phyloP scores from a whole-genome alignment of 2,888 invertebrate genomes.

The Iphiclides podalirius region DNA sequence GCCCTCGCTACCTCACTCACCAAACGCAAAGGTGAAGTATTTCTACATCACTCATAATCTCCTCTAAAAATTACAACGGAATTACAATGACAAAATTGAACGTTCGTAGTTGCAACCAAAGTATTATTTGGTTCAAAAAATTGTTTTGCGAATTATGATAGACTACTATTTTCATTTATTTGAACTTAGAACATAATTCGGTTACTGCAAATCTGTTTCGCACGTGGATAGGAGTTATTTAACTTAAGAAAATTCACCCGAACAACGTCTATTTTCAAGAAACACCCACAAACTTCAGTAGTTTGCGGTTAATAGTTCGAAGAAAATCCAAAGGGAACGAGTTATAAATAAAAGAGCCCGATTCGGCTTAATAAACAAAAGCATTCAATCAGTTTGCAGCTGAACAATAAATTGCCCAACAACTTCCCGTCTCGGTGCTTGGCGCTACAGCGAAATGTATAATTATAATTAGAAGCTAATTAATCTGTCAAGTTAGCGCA shows the following conservation, averaged over 20 bases:
- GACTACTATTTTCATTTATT: no score
- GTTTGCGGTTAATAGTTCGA: not conserved
- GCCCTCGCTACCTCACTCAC: no score
- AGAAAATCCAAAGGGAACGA: not conserved
- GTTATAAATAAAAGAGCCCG: slow-evolving; percentile 10
- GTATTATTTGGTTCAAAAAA: no score
- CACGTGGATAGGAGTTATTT: no score
- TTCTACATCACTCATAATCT: no score
- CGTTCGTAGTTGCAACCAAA: no score
- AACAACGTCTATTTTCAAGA: not conserved
- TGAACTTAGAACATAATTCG: no score
- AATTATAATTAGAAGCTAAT: slow-evolving; percentile 48
- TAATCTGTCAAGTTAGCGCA: slow-evolving; percentile 53
- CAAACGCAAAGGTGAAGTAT: no score
- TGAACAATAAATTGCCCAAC: slow-evolving; percentile 21
- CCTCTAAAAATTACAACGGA: no score
- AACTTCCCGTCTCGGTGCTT: slow-evolving; percentile 14
- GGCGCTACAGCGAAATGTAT: slow-evolving; percentile 26
- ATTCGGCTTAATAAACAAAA: slow-evolving; percentile 10
- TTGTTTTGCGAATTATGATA: no score
- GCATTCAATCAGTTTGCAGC: slow-evolving; percentile 16
- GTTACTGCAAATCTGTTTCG: no score
- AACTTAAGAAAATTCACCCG: not conserved
- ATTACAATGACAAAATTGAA: no score
- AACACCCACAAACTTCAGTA: not conserved